phyloP scores from a whole-genome alignment of 2,888 invertebrate genomes.

The Mesorhabditis spiculigera region DNA sequence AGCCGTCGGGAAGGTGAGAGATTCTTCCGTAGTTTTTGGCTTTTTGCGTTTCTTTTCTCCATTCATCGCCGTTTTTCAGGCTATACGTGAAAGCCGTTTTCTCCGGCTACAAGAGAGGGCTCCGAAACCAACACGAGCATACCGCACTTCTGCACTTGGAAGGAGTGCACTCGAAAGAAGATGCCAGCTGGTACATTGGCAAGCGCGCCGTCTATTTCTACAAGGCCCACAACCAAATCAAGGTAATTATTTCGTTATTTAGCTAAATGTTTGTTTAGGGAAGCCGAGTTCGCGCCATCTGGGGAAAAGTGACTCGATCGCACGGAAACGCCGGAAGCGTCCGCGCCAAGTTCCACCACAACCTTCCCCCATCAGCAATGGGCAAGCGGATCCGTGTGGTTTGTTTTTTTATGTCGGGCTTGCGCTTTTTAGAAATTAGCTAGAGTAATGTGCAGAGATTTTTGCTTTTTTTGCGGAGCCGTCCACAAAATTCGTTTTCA shows the following conservation, averaged over 20 bases:
- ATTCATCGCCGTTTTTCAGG: conserved; percentile 23
- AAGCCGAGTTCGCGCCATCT: conserved; percentile 70
- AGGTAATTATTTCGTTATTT: conserved; percentile 59
- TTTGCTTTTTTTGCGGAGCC: too few relatives aligned
- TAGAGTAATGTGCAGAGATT: neutral
- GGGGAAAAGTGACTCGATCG: conserved; percentile 61
- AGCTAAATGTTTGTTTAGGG: neutral
- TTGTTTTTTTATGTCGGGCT: conserved; percentile 62
- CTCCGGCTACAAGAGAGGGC: conserved; percentile 77
- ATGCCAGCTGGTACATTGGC: conserved; percentile 85
- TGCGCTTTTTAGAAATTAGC: neutral
- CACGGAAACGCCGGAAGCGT: conserved; percentile 95
- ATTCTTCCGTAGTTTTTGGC: neutral
- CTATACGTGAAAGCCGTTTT: conserved; percentile 54
- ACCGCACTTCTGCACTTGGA: conserved; percentile 92
- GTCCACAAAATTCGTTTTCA: too few relatives aligned
- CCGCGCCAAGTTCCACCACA: conserved; percentile 90
- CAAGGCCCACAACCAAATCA: conserved; percentile 68
- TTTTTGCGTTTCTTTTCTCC: neutral
- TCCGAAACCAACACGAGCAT: conserved; percentile 94
- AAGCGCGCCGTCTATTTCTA: conserved; percentile 96
- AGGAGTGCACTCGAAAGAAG: conserved; percentile 66
- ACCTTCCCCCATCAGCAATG: conserved; percentile 96
- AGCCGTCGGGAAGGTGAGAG: conserved; percentile 30
- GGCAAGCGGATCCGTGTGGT: conserved; percentile 95